Conservation (phyloP, 1,140 invertebrate species). For the Meloidogyne hapla region DNA sequence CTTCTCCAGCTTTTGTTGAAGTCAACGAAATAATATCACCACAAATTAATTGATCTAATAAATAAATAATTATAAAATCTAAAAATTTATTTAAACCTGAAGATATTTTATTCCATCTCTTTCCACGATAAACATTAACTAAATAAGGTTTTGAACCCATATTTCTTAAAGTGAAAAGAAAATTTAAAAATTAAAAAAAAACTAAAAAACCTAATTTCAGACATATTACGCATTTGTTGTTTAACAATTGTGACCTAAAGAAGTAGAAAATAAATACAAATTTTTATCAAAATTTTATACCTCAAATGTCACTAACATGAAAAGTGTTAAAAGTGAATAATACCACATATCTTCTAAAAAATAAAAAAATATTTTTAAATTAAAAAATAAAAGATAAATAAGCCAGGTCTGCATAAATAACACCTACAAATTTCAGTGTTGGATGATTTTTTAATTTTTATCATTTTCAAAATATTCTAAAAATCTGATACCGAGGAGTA, state of each 20-base stretch:
- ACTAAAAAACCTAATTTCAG: constrained; percentile 90
- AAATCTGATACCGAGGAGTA: background rate
- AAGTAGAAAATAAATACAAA: background rate
- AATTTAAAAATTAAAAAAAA: constrained; percentile 57
- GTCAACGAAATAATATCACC: constrained; percentile 93
- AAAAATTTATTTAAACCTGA: constrained; percentile 65
- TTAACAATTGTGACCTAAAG: constrained; percentile 88
- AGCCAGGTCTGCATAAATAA: no score
- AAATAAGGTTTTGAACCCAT: constrained; percentile 19
- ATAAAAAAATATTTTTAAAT: background rate
- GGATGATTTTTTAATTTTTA: background rate
- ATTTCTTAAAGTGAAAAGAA: constrained; percentile 17
- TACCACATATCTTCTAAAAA: constrained; percentile 75
- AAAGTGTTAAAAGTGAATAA: constrained; percentile 80
- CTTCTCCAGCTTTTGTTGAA: constrained; percentile 73
- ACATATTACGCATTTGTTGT: constrained; percentile 94
- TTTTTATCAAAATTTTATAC: background rate
- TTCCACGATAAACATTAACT: constrained; percentile 82
- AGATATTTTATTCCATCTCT: constrained; percentile 83
- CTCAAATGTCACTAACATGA: constrained; percentile 93
- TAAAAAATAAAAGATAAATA: no score
- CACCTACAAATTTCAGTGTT: no score
- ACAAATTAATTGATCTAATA: constrained; percentile 78
- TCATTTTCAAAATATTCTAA: background rate
- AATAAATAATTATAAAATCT: background rate